Base-by-base conservation (phyloP, 2,113 vertebrate species). In the Callipepla californica region DNA sequence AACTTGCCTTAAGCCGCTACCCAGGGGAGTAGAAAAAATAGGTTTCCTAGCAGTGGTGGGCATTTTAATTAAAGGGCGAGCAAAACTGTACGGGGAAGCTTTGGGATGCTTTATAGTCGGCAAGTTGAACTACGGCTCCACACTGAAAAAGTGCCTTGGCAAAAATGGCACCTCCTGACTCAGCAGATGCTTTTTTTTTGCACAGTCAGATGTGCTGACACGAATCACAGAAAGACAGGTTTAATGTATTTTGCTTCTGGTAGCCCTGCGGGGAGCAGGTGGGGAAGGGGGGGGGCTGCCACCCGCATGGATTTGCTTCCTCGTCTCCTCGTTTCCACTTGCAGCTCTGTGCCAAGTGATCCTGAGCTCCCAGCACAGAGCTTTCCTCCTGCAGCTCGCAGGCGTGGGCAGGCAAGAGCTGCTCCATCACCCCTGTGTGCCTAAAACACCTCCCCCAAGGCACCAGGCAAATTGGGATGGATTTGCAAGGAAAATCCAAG, bases 61-160 rank as follows among this genome's bases (percentile, higher is more conserved):
- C 48, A 94, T 92, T 94, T 96, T 94, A 96, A 95, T 95, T 94
- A 96, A 94, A 94, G 94, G 91, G 91, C 89, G 87, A 94, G 89
- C 75, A 85, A 92, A 94, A 91, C 79, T 70, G 77, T 40, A 81
- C 0, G 2, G 78, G 70, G 80, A 96, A 93, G 92, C 92, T 92
- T 87, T 91, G 84, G 89, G 94, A 93, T 92, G 82, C 84, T 91
- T 89, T 5, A 7, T 59, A 94, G 83, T 80, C 3, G 63, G 87
- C 84, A 87, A 92, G 62, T 87, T 89, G 91, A 95, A 92, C 76
- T 85, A 92, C 72, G 83, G 80, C 93, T 90, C 72, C 1, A 5
- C 76, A 80, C 19, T 6, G 91, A 94, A 95, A 95, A 95, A 90
- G 93, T 44, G 51, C 72, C 91, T 90, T 91, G 78, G 87, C 93